These are phyloP conservation scores for Pachyuromys duprasi DNA, from an alignment of 2,797 vertebrate genomes.

Conservation along the genomic window DNA sequence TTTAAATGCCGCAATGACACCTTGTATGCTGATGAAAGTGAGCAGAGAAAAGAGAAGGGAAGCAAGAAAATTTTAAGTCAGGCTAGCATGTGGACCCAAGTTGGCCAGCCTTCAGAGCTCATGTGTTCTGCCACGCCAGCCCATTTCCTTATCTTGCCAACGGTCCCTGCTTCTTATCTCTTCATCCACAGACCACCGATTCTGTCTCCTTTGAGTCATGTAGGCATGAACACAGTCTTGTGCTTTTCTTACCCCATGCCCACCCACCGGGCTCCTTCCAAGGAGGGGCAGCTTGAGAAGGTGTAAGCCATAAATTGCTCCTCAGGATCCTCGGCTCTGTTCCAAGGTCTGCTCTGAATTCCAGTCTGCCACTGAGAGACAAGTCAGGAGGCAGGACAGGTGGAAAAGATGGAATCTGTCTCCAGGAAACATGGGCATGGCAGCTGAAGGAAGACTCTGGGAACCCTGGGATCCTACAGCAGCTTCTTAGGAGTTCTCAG, in stretches of 20 bases:
- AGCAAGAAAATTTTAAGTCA: neutral
- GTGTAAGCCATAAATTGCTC: neutral
- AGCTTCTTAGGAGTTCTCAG: neutral
- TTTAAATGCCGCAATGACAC: neutral
- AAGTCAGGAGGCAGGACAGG: too few relatives aligned
- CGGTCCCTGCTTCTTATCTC: neutral
- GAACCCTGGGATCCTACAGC: neutral
- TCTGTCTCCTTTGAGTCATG: too few relatives aligned
- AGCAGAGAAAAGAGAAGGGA: neutral
- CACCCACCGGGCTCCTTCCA: neutral
- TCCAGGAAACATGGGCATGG: neutral
- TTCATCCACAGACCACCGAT: neutral
- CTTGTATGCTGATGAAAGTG: neutral
- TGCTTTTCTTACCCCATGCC: too few relatives aligned
- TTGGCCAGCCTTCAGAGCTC: neutral
- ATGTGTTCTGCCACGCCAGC: neutral
- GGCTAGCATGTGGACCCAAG: neutral
- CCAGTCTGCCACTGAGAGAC: neutral
- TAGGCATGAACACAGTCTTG: neutral
- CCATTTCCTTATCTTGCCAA: neutral
- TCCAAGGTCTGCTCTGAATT: neutral
- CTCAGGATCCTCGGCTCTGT: too few relatives aligned
- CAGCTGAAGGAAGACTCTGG: neutral
- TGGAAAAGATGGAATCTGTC: accelerated
- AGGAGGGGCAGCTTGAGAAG: neutral